Evolutionary conservation across 2,113 vertebrate species (phyloP).

Genomic region (Etheostoma spectabile): DNA sequence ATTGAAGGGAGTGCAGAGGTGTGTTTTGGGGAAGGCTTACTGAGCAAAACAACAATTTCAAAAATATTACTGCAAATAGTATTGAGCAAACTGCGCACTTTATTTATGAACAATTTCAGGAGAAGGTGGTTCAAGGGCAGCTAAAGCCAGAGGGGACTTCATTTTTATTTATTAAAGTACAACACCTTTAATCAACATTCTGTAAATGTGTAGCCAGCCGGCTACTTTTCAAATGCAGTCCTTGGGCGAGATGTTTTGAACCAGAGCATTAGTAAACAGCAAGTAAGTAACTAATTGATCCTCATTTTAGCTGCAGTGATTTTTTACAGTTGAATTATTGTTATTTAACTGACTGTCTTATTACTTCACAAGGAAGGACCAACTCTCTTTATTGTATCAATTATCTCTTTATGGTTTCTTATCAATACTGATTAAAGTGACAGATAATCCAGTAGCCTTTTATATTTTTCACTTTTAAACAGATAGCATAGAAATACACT

Average conservation of each 20-base stretch:
- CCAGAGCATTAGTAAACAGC: too few species aligned
- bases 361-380: not conserved
- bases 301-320: too few species aligned
- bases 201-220: too few species aligned
- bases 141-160: not conserved
- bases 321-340: too few species aligned
- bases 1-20: constrained; percentile 44
- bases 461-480: not conserved
- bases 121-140: constrained; percentile 10
- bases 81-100: not conserved
- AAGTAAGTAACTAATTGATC: too few species aligned
- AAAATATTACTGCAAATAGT: not conserved
- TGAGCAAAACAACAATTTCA: constrained; percentile 7
- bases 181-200: too few species aligned
- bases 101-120: not conserved
- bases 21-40: constrained; percentile 31
- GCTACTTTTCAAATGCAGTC: too few species aligned
- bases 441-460: not conserved
- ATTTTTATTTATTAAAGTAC: too few species aligned
- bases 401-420: constrained; percentile 21
- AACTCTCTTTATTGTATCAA: too few species aligned
- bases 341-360: too few species aligned
- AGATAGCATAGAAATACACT: constrained; percentile 16
- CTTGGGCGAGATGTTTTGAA: too few species aligned
- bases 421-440: not conserved